Conservation (phyloP, 2,888 invertebrate species). For the Melolontha melolontha region DNA sequence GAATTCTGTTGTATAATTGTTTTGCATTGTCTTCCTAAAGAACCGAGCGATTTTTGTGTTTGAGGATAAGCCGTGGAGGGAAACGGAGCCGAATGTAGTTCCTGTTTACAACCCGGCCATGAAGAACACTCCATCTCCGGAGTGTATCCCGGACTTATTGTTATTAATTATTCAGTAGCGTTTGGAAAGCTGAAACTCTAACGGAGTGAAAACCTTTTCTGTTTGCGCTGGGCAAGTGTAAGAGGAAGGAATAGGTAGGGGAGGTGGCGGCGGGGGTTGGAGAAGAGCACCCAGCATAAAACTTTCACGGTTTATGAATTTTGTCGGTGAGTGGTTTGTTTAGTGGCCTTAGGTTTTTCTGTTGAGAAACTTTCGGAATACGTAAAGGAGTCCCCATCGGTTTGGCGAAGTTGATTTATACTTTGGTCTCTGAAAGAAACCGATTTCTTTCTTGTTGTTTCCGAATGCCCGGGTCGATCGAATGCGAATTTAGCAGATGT, state of each 20-base stretch:
- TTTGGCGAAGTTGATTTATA: constrained; percentile 26
- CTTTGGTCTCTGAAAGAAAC: background rate
- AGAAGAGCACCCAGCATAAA: background rate
- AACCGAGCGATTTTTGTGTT: constrained; percentile 6
- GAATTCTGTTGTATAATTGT: constrained; percentile 7
- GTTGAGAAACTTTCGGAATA: constrained; percentile 25
- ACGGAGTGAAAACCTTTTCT: constrained; percentile 20
- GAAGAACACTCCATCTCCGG: constrained; percentile 6
- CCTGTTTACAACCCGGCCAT: constrained; percentile 19
- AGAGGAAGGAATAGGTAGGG: no score
- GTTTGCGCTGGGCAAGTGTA: no score
- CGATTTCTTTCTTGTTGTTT: constrained; percentile 24
- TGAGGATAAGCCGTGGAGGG: no score
- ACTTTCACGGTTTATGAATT: constrained; percentile 36
- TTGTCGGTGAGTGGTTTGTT: constrained; percentile 22
- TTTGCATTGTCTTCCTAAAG: constrained; percentile 20
- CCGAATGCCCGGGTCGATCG: constrained; percentile 6
- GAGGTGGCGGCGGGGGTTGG: no score
- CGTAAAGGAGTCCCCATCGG: constrained; percentile 15
- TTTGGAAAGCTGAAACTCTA: constrained; percentile 28
- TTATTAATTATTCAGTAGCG: constrained; percentile 35
- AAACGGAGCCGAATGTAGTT: constrained; percentile 1
- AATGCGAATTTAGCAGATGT: constrained; percentile 9
- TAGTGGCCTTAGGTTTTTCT: constrained; percentile 19
- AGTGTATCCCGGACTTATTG: constrained; percentile 9